Evolutionary conservation across 1,140 invertebrate species (phyloP), one percentile per base, ranked within the genome.

Genomic region (Tribolium madens): DNA sequence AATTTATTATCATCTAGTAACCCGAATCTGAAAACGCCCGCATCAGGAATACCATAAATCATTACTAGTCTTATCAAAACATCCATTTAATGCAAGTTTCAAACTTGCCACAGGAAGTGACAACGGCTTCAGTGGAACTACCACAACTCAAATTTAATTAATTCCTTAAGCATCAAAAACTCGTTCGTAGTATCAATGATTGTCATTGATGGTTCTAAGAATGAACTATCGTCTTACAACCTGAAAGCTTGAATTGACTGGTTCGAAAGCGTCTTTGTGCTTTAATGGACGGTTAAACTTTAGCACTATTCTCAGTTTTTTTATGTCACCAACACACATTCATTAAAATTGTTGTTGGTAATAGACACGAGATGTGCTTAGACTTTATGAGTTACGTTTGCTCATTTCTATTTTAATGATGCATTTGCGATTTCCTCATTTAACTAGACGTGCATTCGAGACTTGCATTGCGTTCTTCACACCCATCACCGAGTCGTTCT

Each of bases 1-100:
- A 57, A 73, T 73, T 73, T 73, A 73, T 73, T 73, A 73, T 73
- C 72, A 36, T 36, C 72, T 31, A 10, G 48, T 17, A 57, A 57
- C 52, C 52, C 52, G 36, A 60, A 46, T 74, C 72, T 36, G 12
- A 15, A 73, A 17, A 36, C 13, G 73, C 36, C 48, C 73, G 48
- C 26, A 53, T 53, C 48, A 53, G 33, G 50, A 74, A 12, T 53
- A 53, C 70, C 15, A 72, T 53, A 72, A 72, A 72, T 72, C 70
- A 72, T 72, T 12, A 72, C 46, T 26, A 72, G 57, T 36, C 21
- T 33, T 64, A 64, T 64, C 57, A 64, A 64, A 26, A 33, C 57
- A 60, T 60, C 53, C 17, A 26, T 60, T 60, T 60, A 60, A 60
- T 60, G n/a, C 36, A 42, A 42, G 36, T 42, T 42, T n/a, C 36